Evolutionary conservation across 2,113 vertebrate genomes (phyloP).

Genomic region (Haliaeetus leucogaster): DNA sequence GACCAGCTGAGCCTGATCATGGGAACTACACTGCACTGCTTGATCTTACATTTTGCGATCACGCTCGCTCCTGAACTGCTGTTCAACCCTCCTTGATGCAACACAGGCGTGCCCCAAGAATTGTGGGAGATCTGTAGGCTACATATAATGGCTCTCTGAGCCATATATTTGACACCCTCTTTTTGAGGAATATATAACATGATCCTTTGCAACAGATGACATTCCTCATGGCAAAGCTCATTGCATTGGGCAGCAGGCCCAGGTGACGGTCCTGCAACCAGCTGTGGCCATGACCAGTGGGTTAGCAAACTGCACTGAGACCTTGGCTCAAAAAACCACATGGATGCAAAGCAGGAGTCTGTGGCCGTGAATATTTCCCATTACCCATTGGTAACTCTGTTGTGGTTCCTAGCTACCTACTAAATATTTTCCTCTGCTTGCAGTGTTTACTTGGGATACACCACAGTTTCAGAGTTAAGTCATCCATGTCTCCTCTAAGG

Average conservation of each 20-base stretch:
- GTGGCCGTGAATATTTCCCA: not conserved
- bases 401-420: constrained; percentile 7
- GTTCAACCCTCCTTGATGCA: not conserved
- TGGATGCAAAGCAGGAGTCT: not conserved
- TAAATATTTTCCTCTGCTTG: constrained; percentile 5
- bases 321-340: not conserved
- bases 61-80: not conserved
- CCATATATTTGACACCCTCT: not conserved
- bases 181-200: not conserved
- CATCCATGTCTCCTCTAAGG: not conserved
- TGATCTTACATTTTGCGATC: not conserved
- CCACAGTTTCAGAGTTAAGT: not conserved
- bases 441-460: not conserved
- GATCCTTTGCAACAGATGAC: not conserved
- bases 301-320: not conserved
- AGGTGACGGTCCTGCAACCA: not conserved
- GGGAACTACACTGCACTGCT: not conserved
- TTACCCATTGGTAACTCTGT: not conserved
- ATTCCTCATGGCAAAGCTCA: not conserved
- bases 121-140: not conserved
- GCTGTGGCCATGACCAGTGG: not conserved
- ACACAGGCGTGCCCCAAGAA: not conserved
- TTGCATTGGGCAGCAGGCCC: not conserved
- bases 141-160: not conserved
- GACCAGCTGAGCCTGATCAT: not conserved